Percentiles rank a stretch among this genome's conserved stretches.
phyloP scores from a whole-genome alignment of 2,797 vertebrate genomes.

The Poeciliopsis presidionis region DNA sequence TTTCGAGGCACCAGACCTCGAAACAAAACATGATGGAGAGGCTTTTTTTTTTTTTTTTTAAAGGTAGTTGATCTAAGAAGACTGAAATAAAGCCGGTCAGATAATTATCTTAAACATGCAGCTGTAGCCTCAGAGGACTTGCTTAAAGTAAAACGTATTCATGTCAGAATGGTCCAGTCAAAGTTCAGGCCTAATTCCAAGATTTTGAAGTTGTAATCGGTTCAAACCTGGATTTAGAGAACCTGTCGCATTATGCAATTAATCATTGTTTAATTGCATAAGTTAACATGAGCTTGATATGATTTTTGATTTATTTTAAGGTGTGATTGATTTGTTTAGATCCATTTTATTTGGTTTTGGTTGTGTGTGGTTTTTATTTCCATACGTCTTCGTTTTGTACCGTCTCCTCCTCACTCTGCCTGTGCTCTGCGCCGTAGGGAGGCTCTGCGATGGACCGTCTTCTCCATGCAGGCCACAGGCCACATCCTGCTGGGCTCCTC shows the following conservation, averaged over 20 bases:
- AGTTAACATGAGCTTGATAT: too few relatives aligned
- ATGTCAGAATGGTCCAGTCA: neutral
- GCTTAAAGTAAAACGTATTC: neutral
- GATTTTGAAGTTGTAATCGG: neutral
- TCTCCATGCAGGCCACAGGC: constrained; percentile 92
- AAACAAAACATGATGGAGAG: neutral
- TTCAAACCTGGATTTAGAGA: neutral
- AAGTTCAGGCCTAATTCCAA: neutral
- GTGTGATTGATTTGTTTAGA: too few relatives aligned
- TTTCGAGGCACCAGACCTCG: neutral
- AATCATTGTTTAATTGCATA: too few relatives aligned
- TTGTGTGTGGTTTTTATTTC: too few relatives aligned
- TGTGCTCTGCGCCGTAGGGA: constrained; percentile 79
- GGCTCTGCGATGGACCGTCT: constrained; percentile 87
- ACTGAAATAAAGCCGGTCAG: neutral
- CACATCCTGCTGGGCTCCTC: constrained; percentile 92
- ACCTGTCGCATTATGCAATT: too few relatives aligned
- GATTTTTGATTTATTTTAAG: too few relatives aligned
- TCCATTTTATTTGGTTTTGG: too few relatives aligned
- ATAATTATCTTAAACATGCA: neutral
- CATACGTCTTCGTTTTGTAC: neutral
- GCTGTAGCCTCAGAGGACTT: neutral
- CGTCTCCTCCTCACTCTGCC: neutral
- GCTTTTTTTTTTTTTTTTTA: neutral
- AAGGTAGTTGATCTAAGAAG: neutral